Evolutionary conservation across 2,888 invertebrate genomes (phyloP).

Genomic region (Taphrorychus bicolor): DNA sequence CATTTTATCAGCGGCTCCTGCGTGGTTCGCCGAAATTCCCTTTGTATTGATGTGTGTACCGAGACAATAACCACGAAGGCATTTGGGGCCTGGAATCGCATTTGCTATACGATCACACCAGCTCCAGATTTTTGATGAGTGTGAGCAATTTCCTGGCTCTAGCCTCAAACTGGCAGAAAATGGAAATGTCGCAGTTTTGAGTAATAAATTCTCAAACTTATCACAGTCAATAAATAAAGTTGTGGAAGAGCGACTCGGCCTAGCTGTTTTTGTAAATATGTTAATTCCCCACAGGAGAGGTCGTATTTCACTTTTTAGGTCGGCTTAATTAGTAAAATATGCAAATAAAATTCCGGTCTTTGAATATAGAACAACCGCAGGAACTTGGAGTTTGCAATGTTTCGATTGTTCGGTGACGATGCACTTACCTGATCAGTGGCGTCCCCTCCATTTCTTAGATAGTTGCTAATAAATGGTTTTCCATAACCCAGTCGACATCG

Average conservation of each 20-base stretch:
- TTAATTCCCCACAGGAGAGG: conserved; percentile 27
- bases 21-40: conserved; percentile 17
- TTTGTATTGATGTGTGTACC: conserved; percentile 21
- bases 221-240: conserved; percentile 23
- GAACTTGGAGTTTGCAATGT: conserved; percentile 11
- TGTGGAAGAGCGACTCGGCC: conserved; percentile 14
- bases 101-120: background rate
- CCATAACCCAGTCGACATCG: background rate
- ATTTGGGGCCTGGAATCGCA: background rate
- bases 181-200: background rate
- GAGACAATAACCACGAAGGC: conserved; percentile 18
- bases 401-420: conserved; percentile 15
- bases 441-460: no score
- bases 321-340: conserved; percentile 59
- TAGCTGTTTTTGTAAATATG: conserved; percentile 34
- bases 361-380: conserved; percentile 50
- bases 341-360: conserved; percentile 54
- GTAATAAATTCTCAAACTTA: conserved; percentile 22
- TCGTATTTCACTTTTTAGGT: conserved; percentile 44
- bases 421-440: no score
- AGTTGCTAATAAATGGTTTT: background rate
- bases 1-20: conserved; percentile 24
- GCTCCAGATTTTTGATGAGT: no score
- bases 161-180: no score
- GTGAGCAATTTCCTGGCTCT: no score